Conservation (phyloP, 2,888 invertebrate genomes). For the Gymnoscelis rufifasciata region DNA sequence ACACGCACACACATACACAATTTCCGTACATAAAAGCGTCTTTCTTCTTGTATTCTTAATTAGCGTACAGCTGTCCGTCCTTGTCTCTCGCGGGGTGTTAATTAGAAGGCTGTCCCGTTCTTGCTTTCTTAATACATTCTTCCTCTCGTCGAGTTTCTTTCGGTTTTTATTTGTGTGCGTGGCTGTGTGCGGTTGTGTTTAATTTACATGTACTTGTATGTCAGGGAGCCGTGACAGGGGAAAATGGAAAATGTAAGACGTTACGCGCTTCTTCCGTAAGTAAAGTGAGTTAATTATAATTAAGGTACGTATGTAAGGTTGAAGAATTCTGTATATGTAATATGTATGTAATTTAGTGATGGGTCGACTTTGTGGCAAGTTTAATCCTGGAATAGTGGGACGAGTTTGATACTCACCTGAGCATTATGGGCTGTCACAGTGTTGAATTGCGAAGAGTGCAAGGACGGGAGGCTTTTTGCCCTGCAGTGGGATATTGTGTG, state of each 20-base stretch:
- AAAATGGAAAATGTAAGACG: constrained; percentile 29
- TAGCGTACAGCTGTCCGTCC: constrained; percentile 76
- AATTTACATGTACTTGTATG: constrained; percentile 79
- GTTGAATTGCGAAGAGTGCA: too few relatives aligned
- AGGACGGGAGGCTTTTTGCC: too few relatives aligned
- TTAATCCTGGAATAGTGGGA: too few relatives aligned
- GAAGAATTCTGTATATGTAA: too few relatives aligned
- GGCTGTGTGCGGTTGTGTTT: constrained; percentile 77
- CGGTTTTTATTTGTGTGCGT: constrained; percentile 79
- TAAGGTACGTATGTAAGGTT: too few relatives aligned
- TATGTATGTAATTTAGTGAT: too few relatives aligned
- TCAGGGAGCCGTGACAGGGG: constrained; percentile 58
- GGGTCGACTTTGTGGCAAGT: too few relatives aligned
- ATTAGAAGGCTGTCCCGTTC: constrained; percentile 74
- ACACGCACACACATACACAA: constrained; percentile 41
- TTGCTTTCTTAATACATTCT: constrained; percentile 80
- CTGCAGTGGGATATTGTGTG: too few relatives aligned
- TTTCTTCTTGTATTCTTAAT: constrained; percentile 86
- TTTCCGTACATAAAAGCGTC: constrained; percentile 75
- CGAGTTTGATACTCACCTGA: too few relatives aligned
- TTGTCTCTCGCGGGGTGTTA: constrained; percentile 66
- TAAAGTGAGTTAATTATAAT: too few relatives aligned
- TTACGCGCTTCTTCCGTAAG: neutral
- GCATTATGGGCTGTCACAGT: too few relatives aligned
- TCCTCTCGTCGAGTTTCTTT: constrained; percentile 79